A percentile compares a stretch with the other conserved stretches of the same genome.
Evolutionary conservation across 2,888 invertebrate species (phyloP).

Genomic region (Callosobruchus maculatus): DNA sequence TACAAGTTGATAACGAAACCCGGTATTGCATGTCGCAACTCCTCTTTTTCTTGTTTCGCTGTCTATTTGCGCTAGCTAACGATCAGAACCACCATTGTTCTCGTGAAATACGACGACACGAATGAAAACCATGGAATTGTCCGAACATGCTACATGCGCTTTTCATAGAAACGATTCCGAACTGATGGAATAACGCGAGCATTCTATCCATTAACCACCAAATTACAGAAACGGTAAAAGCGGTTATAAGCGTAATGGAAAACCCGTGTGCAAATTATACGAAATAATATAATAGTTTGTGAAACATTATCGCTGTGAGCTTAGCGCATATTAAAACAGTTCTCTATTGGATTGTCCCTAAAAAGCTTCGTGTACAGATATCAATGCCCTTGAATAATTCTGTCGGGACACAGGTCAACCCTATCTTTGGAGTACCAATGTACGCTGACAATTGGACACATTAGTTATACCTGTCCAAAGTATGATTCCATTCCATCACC

Average conservation of each 20-base stretch:
- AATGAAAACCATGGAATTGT: not conserved
- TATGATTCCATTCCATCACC: no score
- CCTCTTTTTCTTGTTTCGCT: not conserved
- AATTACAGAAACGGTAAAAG: conserved; percentile 1
- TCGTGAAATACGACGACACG: not conserved
- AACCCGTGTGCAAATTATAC: conserved; percentile 12
- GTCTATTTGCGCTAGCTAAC: not conserved
- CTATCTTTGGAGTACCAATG: no score
- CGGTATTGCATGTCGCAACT: not conserved
- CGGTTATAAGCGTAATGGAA: conserved; percentile 10
- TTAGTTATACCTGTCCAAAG: no score
- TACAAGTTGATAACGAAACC: not conserved
- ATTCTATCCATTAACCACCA: not conserved
- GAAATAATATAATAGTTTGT: conserved; percentile 10
- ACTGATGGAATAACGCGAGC: not conserved
- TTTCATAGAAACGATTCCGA: not conserved
- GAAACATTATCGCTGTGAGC: not conserved
- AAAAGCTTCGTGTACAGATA: not conserved
- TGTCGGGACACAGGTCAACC: no score
- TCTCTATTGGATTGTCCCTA: not conserved
- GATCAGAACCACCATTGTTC: not conserved
- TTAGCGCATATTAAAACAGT: not conserved
- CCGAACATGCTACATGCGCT: not conserved
- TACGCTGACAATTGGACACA: no score
- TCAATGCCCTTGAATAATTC: no score